Percentiles rank a stretch among this genome's conserved stretches.
These are phyloP conservation scores for Homalodisca vitripennis DNA, from an alignment of 1,140 invertebrate genomes.

Conservation along the genomic window DNA sequence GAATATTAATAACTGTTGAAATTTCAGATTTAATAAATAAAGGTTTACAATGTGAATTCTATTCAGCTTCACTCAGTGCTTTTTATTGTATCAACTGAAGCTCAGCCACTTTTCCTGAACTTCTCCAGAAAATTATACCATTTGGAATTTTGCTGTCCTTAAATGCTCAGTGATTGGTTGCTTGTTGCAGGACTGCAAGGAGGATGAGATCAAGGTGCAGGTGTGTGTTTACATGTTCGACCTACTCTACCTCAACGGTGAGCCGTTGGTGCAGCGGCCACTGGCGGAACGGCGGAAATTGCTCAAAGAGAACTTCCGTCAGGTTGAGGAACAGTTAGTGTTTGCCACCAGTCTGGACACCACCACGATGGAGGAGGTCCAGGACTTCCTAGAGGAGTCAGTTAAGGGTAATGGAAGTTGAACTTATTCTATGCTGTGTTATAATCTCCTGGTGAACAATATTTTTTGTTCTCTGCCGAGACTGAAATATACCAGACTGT, in stretches of 20 bases:
- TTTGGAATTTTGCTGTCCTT: too few species aligned
- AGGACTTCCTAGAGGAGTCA: constrained; percentile 94
- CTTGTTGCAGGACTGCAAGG: constrained; percentile 75
- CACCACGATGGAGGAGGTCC: constrained; percentile 86
- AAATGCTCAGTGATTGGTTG: too few species aligned
- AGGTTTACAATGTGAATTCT: too few species aligned
- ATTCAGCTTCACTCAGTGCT: too few species aligned
- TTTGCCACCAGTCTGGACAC: constrained; percentile 88
- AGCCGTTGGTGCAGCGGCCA: constrained; percentile 77
- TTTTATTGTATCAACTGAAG: too few species aligned
- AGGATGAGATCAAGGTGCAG: constrained; percentile 91
- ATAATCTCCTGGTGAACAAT: not conserved
- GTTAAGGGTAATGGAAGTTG: constrained; percentile 85
- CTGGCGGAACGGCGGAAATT: constrained; percentile 75
- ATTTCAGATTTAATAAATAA: too few species aligned
- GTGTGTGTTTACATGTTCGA: constrained; percentile 99
- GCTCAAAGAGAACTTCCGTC: constrained; percentile 72
- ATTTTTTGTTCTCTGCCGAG: not conserved
- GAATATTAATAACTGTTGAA: too few species aligned
- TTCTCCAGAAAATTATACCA: too few species aligned
- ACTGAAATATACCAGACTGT: too few species aligned
- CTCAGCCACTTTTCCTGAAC: too few species aligned
- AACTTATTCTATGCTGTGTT: too few species aligned
- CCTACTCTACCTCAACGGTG: constrained; percentile 91
- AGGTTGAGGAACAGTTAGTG: constrained; percentile 80